Evolutionary conservation across 37 sponge, comb jelly and placozoan species (phyloP), one percentile per base, ranked within the genome.

Genomic region (Amphimedon queenslandica): DNA sequence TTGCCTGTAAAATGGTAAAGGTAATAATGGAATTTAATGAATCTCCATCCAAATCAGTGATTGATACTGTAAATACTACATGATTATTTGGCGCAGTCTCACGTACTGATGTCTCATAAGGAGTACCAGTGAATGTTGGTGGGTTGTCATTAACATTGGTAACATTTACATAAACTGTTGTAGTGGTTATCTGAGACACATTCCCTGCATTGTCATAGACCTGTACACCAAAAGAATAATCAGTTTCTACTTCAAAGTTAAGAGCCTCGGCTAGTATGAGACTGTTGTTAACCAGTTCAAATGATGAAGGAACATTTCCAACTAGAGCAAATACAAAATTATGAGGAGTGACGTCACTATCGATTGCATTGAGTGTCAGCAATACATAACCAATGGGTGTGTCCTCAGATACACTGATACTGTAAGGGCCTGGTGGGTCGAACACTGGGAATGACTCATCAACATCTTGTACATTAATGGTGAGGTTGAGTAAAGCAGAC

Each of bases 111-210:
- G 38, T 76, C 33, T 25, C 55, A 64, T 84, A 87, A 8, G 80
- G 80, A 39, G 70, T 63, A 3, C 56, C 77, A 8, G 36, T 24
- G 39, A 92, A 92, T 37, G 63, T 29, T 27, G 87, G 84, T 30
- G 80, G 63, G 38, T 83, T 82, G 72, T 92, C 88, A 66, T 92
- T 87, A 25, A 64, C 57, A 75, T 92, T 82, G 20, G 38, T 28
- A 39, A 92, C 71, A 30, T 37, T 58, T 25, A 92, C 42, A 21
- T 47, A 76, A 28, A 92, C 80, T 37, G 23, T 51, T 11, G 84
- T 67, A 63, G 66, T 55, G 18, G 43, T 76, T 6, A 61, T 74
- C 43, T 72, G 60, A 37, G 63, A 66, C 10, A 53, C n/a, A 61
- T 61, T 66, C 32, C 57, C 64, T 33, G 90, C 74, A 4, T 3